Conservation (phyloP, 1,140 invertebrate genomes). For the Scaptodrosophila lebanonensis region DNA sequence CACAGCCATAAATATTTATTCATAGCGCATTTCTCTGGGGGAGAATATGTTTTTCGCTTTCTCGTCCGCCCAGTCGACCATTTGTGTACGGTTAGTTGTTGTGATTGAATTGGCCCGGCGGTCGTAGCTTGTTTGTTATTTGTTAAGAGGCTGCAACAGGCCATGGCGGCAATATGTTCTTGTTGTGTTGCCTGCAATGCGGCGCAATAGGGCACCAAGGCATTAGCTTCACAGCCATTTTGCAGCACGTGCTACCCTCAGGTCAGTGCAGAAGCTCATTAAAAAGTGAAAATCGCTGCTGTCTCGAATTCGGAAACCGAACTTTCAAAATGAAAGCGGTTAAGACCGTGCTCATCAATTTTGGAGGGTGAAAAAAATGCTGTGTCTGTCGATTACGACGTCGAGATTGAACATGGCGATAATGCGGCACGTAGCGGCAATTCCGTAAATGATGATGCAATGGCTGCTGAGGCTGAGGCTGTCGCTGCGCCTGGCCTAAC, state of each 20-base stretch:
- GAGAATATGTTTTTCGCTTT: slow-evolving; percentile 9
- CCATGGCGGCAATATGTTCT: too few species aligned
- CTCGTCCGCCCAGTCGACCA: slow-evolving; percentile 1
- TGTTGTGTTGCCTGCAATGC: too few species aligned
- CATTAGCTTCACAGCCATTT: neutral
- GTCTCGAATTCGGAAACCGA: too few species aligned
- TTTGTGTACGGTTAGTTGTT: slow-evolving; percentile 22
- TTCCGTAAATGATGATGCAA: slow-evolving; percentile 62
- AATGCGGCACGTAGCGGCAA: slow-evolving; percentile 69
- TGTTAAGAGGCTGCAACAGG: neutral
- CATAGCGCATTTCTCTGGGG: neutral
- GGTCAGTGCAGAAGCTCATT: slow-evolving; percentile 38
- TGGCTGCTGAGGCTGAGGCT: slow-evolving; percentile 20
- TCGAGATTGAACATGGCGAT: slow-evolving; percentile 57
- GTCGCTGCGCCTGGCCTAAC: too few species aligned
- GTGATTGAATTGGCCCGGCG: slow-evolving; percentile 32
- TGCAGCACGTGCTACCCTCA: neutral
- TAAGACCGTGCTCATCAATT: too few species aligned
- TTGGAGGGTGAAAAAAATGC: too few species aligned
- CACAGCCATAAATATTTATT: slow-evolving; percentile 24
- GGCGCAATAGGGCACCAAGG: slow-evolving; percentile 1
- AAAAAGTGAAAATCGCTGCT: slow-evolving; percentile 49
- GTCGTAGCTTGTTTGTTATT: neutral
- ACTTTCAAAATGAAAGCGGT: too few species aligned
- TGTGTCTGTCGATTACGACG: too few species aligned